Evolutionary conservation across 2,113 vertebrate species (phyloP).

Genomic region (Genyomyrus donnyi): DNA sequence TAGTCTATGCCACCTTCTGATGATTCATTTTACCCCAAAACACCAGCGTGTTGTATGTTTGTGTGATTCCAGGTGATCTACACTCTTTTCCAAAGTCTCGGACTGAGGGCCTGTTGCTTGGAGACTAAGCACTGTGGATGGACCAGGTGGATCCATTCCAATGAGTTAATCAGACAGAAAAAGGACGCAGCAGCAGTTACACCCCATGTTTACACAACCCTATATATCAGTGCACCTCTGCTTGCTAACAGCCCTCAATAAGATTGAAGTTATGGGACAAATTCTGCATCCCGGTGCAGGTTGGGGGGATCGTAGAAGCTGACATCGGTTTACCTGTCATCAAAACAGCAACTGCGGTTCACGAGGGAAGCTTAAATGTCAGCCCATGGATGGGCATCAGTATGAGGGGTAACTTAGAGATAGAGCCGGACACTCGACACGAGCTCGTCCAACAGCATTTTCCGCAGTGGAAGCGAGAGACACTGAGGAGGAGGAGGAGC

Average conservation of each 20-base stretch:
- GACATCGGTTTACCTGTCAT: not conserved
- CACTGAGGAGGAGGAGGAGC: not conserved
- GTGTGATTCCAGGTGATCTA: not conserved
- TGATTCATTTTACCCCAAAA: not conserved
- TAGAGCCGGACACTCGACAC: not conserved
- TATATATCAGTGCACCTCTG: not conserved
- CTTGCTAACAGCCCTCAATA: not conserved
- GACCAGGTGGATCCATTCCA: not conserved
- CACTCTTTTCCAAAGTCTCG: not conserved
- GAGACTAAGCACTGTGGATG: not conserved
- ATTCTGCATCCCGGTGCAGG: not conserved
- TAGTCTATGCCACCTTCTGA: not conserved
- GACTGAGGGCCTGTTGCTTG: not conserved
- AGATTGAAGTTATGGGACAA: not conserved
- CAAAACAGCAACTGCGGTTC: not conserved
- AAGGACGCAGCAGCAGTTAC: not conserved
- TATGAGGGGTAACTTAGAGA: not conserved
- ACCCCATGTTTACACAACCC: not conserved
- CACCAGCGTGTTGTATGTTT: not conserved
- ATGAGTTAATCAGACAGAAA: not conserved
- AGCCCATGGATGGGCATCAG: not conserved
- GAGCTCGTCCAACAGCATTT: not conserved
- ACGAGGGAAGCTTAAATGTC: not conserved
- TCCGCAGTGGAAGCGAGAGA: not conserved
- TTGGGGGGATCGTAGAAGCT: not conserved